Evolutionary conservation across 2,888 invertebrate species (phyloP), one percentile per base, ranked within the genome.

Genomic region (Keiferia lycopersicella): DNA sequence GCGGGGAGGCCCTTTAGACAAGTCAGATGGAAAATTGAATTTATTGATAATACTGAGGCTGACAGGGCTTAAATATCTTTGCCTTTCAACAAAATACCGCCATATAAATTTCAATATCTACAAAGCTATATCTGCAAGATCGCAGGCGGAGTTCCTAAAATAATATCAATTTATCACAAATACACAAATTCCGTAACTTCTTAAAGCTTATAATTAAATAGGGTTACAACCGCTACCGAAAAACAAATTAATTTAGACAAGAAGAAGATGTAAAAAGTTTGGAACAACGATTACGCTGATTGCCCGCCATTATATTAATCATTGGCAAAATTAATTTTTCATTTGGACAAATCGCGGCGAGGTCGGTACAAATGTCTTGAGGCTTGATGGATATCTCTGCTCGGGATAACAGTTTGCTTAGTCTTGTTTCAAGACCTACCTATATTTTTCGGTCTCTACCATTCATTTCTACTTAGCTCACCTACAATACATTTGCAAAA

Each of bases 321-420:
- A 90, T 89, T 84, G 86, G 86, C 86, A 81, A 89, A 89, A 91
- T 90, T 88, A 89, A 91, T 91, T 90, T 91, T 90, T 90, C 91
- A 90, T 90, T 90, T 84, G 86, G 83, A 90, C 89, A 88, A 91
- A 91, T 91, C 87, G 81, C 84, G 79, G 82, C 83, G 85, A 84
- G 84, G 83, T 82, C 76, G 80, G 74, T 83, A 82, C 83, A 83
- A 87, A 88, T 87, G 85, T 84, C 83, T 87, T 85, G 81, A 78
- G 78, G 76, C 80, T 83, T 88, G 87, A 88, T 88, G 84, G 86
- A 91, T 89, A 82, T 76, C 76, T 77, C 62, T 75, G 74, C 75
- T 80, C 77, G 70, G 68, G 78, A 78, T 81, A 82, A 81, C 78
- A 80, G 77, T 80, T 79, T 75, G 70, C 72, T 70, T 71, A 73